Conservation (phyloP, 2,797 vertebrate genomes). For the Salmo trutta region DNA sequence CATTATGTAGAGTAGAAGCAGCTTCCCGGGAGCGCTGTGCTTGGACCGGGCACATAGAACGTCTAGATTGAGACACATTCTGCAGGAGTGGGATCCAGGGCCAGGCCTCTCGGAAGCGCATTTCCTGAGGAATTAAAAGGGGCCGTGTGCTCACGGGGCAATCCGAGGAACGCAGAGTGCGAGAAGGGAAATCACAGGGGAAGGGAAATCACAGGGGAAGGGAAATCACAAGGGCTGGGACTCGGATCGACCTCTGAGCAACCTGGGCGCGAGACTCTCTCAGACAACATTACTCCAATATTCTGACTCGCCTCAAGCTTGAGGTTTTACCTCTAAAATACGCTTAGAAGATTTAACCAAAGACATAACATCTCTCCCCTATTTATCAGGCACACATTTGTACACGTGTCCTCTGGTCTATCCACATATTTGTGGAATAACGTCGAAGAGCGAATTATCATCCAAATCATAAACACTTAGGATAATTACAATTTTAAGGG, state of each 20-base stretch:
- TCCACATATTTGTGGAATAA: not conserved
- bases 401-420: not conserved
- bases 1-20: constrained; percentile 27
- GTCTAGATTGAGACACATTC: constrained; percentile 18
- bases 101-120: constrained; percentile 29
- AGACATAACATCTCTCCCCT: constrained; percentile 37
- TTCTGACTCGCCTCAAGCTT: constrained; percentile 55
- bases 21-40: not conserved
- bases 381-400: not conserved
- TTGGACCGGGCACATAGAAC: constrained; percentile 23
- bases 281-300: constrained; percentile 58
- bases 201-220: constrained; percentile 49
- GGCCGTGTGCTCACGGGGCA: constrained; percentile 50
- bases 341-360: constrained; percentile 53
- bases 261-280: constrained; percentile 57
- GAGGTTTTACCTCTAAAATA: constrained; percentile 50
- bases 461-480: not conserved
- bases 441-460: not conserved
- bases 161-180: constrained; percentile 44
- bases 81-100: constrained; percentile 21
- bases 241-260: constrained; percentile 65
- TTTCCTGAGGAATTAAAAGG: constrained; percentile 57
- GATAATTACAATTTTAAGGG: not conserved
- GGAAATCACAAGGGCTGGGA: constrained; percentile 41
- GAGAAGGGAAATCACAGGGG: constrained; percentile 26